These are phyloP conservation scores for Lepidurus arcticus DNA, from an alignment of 1,140 invertebrate species.

Conservation along the genomic window DNA sequence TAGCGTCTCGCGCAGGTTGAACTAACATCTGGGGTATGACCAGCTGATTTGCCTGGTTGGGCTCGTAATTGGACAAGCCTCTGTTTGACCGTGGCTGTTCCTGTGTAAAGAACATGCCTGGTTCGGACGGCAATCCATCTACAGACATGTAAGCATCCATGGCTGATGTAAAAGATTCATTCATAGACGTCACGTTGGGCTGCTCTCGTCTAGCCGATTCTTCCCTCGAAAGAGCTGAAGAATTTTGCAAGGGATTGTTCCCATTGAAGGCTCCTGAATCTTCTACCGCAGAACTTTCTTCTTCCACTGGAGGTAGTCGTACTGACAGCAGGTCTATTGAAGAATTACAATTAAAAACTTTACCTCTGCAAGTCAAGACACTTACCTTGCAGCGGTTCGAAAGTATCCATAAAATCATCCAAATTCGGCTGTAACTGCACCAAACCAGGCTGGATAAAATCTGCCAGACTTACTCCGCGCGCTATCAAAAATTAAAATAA, in stretches of 20 bases:
- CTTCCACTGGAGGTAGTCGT: slow-evolving; percentile 33
- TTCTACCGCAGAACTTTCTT: slow-evolving; percentile 51
- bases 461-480: slow-evolving; percentile 64
- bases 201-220: neutral
- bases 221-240: neutral
- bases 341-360: neutral
- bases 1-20: slow-evolving; percentile 27
- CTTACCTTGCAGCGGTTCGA: slow-evolving; percentile 65
- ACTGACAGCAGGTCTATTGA: slow-evolving; percentile 32
- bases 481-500: slow-evolving; percentile 46
- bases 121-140: neutral
- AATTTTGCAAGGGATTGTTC: slow-evolving; percentile 35
- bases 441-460: slow-evolving; percentile 96
- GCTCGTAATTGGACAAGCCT: neutral
- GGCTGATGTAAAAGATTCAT: slow-evolving; percentile 38
- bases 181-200: neutral
- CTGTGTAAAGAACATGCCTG: neutral
- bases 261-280: slow-evolving; percentile 42
- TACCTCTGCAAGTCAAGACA: slow-evolving; percentile 8
- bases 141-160: slow-evolving; percentile 24
- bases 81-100: neutral
- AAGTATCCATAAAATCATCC: slow-evolving; percentile 85
- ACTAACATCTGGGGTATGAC: neutral
- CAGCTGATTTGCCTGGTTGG: neutral
- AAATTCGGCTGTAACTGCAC: slow-evolving; percentile 93